A percentile compares a stretch with the other conserved stretches of the same genome.
These are phyloP conservation scores for Alexandromys fortis DNA, from an alignment of 2,113 vertebrate species.

Conservation along the genomic window DNA sequence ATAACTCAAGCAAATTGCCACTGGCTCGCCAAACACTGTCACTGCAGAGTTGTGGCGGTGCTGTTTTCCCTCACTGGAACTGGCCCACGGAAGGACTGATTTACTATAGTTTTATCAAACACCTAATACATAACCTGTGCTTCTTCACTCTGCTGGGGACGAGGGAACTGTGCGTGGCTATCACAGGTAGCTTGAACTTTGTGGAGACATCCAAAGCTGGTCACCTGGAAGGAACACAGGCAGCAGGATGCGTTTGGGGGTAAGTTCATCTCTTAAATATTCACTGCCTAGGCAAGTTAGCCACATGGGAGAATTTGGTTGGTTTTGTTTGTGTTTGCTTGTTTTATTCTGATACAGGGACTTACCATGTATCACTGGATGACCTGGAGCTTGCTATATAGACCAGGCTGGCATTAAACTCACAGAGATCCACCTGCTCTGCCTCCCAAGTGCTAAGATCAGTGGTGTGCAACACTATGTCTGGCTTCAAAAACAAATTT, in stretches of 20 bases:
- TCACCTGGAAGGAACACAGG: not conserved
- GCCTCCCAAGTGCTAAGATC: not conserved
- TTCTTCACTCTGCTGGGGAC: not conserved
- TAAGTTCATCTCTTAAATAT: not conserved
- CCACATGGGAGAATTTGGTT: not conserved
- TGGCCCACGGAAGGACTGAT: slow-evolving; percentile 38
- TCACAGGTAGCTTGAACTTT: not conserved
- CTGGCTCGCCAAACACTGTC: slow-evolving; percentile 67
- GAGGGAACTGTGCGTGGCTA: not conserved
- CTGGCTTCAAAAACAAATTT: not conserved
- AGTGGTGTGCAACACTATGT: too few species aligned
- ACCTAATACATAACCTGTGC: not conserved
- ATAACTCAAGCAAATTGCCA: slow-evolving; percentile 71
- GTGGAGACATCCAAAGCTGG: not conserved
- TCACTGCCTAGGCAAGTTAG: not conserved
- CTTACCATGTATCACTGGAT: too few species aligned
- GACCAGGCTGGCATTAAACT: not conserved
- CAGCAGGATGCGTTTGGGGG: not conserved
- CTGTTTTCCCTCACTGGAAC: slow-evolving; percentile 52
- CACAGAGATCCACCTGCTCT: not conserved
- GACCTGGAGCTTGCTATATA: not conserved
- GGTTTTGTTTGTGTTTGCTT: not conserved
- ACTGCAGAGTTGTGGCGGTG: slow-evolving; percentile 58
- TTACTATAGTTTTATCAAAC: slow-evolving; percentile 37
- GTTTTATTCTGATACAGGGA: not conserved